Evolutionary conservation across 2,113 vertebrate genomes (phyloP).

Genomic region (Aythya baeri): DNA sequence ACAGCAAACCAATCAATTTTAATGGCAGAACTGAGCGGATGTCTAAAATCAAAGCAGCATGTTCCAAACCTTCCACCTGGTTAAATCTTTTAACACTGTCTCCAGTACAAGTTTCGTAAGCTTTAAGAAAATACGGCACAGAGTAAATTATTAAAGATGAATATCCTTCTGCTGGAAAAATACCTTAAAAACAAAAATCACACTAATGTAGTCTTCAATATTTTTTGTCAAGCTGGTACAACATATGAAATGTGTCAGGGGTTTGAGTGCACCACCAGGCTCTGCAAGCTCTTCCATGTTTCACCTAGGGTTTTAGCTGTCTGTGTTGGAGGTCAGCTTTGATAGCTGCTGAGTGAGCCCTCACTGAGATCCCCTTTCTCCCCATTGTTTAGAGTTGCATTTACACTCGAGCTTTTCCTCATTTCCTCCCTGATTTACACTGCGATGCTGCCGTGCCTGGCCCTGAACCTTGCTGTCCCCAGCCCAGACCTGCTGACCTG

Average conservation of each 20-base stretch:
- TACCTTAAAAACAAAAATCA: not conserved
- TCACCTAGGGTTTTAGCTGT: fast-evolving
- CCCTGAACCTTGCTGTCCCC: not conserved
- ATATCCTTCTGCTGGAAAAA: not conserved
- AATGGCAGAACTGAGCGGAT: not conserved
- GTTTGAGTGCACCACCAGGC: fast-evolving
- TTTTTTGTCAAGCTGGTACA: not conserved
- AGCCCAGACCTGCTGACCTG: not conserved
- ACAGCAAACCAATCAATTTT: not conserved
- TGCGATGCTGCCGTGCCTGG: fast-evolving
- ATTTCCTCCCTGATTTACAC: not conserved
- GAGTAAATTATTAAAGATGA: not conserved
- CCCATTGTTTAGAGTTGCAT: not conserved
- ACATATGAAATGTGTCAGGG: fast-evolving
- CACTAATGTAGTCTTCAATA: not conserved
- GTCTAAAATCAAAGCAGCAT: not conserved
- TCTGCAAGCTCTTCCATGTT: not conserved
- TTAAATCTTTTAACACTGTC: not conserved
- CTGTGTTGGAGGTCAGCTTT: not conserved
- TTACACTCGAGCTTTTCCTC: not conserved
- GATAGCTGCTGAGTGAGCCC: not conserved
- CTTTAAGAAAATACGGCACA: not conserved
- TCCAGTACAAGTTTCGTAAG: not conserved
- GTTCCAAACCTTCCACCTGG: not conserved
- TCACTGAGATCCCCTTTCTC: not conserved